These are phyloP conservation scores for Tarsius wallacei DNA, from an alignment of 2,797 vertebrate species.

Conservation along the genomic window DNA sequence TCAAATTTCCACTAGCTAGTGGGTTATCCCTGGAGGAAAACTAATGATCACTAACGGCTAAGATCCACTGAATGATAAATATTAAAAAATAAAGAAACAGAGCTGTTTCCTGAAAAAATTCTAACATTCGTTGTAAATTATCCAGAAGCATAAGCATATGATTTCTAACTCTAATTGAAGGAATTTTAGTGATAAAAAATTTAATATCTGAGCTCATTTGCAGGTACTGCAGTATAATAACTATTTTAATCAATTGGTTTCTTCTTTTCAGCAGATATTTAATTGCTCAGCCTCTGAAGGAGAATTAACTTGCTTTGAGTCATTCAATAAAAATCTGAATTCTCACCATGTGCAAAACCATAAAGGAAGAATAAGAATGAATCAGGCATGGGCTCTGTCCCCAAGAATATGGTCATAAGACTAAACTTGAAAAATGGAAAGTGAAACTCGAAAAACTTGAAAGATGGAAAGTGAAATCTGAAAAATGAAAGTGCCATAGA, in stretches of 20 bases:
- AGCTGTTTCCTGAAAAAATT: neutral
- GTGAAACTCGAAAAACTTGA: neutral
- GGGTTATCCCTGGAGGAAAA: conserved; percentile 65
- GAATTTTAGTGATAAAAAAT: conserved; percentile 59
- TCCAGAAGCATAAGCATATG: conserved; percentile 52
- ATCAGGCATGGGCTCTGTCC: neutral
- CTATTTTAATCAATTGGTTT: conserved; percentile 44
- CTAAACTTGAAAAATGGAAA: neutral
- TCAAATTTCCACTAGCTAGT: conserved; percentile 53
- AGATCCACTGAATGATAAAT: neutral
- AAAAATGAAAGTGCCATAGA: neutral
- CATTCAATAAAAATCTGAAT: neutral
- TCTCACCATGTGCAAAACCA: neutral
- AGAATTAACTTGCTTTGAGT: neutral
- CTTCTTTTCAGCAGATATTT: neutral
- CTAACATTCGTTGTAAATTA: conserved; percentile 38
- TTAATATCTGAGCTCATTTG: neutral
- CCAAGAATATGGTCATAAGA: neutral
- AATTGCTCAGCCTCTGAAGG: neutral
- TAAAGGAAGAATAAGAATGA: neutral
- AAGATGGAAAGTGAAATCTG: neutral
- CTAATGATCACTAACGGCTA: conserved; percentile 72
- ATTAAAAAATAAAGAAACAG: conserved; percentile 61
- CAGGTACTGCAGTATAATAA: neutral
- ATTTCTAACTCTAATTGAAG: conserved; percentile 53